A percentile compares a stretch with the other conserved stretches of the same genome.
Conservation (phyloP, 2,888 invertebrate genomes). For the Aphidius colemani region DNA sequence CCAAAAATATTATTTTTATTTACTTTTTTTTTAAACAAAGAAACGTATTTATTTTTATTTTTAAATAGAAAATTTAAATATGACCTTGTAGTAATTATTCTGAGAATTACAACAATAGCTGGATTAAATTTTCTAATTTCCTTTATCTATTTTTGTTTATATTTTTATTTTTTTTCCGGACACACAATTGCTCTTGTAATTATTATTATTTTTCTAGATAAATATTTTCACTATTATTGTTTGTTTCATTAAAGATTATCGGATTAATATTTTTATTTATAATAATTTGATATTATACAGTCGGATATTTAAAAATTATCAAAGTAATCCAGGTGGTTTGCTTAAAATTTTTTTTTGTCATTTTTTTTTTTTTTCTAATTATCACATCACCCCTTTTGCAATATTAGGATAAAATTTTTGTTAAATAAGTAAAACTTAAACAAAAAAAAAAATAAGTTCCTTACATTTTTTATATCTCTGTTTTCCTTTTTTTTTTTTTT, state of each 20-base stretch:
- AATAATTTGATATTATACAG: background rate
- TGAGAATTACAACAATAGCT: no score
- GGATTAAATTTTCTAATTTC: no score
- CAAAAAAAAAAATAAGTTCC: conserved; percentile 6
- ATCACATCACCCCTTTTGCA: conserved; percentile 7
- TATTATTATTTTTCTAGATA: no score
- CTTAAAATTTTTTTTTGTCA: background rate
- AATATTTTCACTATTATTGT: no score
- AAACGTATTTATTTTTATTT: background rate
- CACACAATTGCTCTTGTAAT: no score
- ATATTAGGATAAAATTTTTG: background rate
- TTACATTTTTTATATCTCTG: conserved; percentile 29
- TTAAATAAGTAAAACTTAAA: background rate
- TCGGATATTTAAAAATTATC: background rate
- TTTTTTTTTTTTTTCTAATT: background rate
- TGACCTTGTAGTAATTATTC: background rate
- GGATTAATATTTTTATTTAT: no score
- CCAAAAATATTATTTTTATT: no score
- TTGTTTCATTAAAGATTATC: no score
- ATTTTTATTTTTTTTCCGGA: no score
- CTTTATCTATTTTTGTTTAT: no score
- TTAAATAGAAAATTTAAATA: background rate
- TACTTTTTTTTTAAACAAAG: no score
- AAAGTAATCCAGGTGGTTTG: conserved; percentile 11
- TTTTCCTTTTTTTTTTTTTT: conserved; percentile 27